Percentiles rank a stretch among this genome's conserved stretches.
Conservation (phyloP, 1,140 invertebrate genomes). For the Armadillidium nasatum region DNA sequence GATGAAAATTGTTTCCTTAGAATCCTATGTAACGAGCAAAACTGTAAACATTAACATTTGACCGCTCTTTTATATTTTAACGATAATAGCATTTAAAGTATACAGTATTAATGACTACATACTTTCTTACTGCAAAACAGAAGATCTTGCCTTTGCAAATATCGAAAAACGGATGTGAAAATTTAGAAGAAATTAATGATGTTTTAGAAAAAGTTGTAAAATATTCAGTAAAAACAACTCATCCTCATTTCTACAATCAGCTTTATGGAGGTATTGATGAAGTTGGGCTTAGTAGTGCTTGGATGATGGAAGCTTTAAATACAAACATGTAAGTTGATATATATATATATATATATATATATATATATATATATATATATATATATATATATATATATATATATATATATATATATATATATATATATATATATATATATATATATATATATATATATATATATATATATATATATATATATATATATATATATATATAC, state of each 20-base stretch:
- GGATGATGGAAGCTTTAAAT: constrained; percentile 78
- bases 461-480: not conserved
- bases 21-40: no score
- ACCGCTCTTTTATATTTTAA: no score
- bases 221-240: constrained; percentile 68
- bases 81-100: no score
- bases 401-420: not conserved
- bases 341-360: constrained; percentile 5
- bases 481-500: not conserved
- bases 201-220: constrained; percentile 53
- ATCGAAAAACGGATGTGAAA: constrained; percentile 3
- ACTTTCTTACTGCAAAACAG: constrained; percentile 3
- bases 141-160: constrained; percentile 17
- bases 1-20: no score
- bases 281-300: constrained; percentile 75
- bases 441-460: constrained; percentile 8
- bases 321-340: constrained; percentile 60
- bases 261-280: constrained; percentile 71
- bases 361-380: constrained; percentile 8
- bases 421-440: constrained; percentile 8
- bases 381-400: not conserved
- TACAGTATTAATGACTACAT: no score
- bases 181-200: constrained; percentile 12
- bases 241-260: constrained; percentile 69
- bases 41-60: no score